Percentiles rank a stretch among this genome's conserved stretches.
Evolutionary conservation across 1,140 invertebrate species (phyloP).

Genomic region (Drosophila takahashii): DNA sequence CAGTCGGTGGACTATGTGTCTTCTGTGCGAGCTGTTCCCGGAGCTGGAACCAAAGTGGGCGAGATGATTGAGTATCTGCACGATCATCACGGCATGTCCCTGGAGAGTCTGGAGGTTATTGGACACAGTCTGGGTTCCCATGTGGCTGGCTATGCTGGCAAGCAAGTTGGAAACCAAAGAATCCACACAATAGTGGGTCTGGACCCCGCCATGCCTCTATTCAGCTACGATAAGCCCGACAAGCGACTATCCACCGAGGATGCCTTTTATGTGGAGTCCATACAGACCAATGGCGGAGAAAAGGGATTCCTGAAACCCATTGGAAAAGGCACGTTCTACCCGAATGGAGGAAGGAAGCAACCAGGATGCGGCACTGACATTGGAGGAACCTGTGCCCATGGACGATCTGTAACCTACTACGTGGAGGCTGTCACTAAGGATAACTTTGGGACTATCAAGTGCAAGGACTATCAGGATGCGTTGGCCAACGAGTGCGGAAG

Average conservation of each 20-base stretch:
- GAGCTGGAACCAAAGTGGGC: constrained; percentile 84
- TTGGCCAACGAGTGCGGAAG: constrained; percentile 64
- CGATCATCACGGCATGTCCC: constrained; percentile 63
- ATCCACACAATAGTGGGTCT: constrained; percentile 80
- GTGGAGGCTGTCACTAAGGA: constrained; percentile 83
- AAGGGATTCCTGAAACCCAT: constrained; percentile 85
- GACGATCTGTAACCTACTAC: constrained; percentile 86
- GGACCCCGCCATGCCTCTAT: constrained; percentile 85
- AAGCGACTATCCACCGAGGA: constrained; percentile 83
- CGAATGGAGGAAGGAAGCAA: constrained; percentile 85
- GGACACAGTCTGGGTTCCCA: constrained; percentile 85
- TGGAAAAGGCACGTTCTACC: constrained; percentile 86
- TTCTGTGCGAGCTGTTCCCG: constrained; percentile 85
- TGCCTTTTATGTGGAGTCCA: constrained; percentile 79
- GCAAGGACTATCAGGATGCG: constrained; percentile 59
- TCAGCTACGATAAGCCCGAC: constrained; percentile 55
- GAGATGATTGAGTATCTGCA: constrained; percentile 73
- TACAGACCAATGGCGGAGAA: constrained; percentile 87
- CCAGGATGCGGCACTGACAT: constrained; percentile 85
- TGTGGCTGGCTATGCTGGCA: constrained; percentile 86
- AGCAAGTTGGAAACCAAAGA: constrained; percentile 59
- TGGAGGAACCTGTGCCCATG: constrained; percentile 84
- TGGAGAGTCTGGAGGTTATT: constrained; percentile 57
- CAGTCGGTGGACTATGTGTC: constrained; percentile 83
- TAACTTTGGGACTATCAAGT: constrained; percentile 62